phyloP scores from a whole-genome alignment of 2,797 vertebrate genomes.

The Helostoma temminkii region DNA sequence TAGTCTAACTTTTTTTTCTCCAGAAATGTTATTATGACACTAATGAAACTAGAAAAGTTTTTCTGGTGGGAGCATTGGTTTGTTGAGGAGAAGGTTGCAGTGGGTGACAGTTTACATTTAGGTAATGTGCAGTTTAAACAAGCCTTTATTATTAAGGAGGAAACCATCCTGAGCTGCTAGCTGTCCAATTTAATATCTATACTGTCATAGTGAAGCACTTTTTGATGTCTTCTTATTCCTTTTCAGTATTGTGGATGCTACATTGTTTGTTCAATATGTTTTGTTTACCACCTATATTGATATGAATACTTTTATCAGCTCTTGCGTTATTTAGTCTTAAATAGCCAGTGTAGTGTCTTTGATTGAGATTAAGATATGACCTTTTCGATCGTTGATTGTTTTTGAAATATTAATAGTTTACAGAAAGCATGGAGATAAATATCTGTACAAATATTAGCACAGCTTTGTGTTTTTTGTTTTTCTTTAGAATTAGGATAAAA shows the following conservation, averaged over 20 bases:
- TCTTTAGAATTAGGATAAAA: conserved; percentile 49
- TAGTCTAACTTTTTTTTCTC: conserved; percentile 33
- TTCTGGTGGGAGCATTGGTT: conserved; percentile 20
- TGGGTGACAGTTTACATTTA: conserved; percentile 58
- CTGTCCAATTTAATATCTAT: conserved; percentile 61
- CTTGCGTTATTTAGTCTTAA: conserved; percentile 79
- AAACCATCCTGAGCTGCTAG: conserved; percentile 73
- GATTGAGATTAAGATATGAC: conserved; percentile 53
- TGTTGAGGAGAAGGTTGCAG: conserved; percentile 37
- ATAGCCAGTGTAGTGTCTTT: conserved; percentile 75
- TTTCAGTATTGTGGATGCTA: conserved; percentile 78
- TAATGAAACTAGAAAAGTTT: conserved; percentile 46
- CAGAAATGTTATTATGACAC: conserved; percentile 48
- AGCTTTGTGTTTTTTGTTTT: conserved; percentile 20
- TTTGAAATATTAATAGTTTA: conserved; percentile 73
- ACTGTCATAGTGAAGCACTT: conserved; percentile 82
- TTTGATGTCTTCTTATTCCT: conserved; percentile 71
- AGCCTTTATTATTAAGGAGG: conserved; percentile 57
- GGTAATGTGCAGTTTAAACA: conserved; percentile 52
- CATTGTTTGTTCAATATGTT: conserved; percentile 58
- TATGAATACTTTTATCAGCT: conserved; percentile 69
- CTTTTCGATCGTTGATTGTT: conserved; percentile 48
- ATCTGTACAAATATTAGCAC: conserved; percentile 66
- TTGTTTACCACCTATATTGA: conserved; percentile 76
- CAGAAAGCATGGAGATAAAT: conserved; percentile 77